Base-by-base conservation (phyloP, 1,140 invertebrate genomes). In the Psilanteris sp. region DNA sequence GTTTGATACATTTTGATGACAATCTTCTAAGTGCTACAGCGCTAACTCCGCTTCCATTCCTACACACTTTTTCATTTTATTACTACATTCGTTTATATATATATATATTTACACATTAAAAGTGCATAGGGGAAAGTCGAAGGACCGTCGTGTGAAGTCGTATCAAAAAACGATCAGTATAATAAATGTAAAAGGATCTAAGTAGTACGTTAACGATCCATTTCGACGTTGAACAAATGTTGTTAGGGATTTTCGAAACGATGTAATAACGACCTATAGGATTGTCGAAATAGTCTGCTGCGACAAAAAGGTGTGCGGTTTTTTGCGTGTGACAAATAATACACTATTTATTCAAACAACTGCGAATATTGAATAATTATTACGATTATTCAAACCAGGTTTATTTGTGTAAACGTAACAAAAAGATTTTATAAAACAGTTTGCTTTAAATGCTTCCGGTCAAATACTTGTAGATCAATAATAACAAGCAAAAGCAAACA, bases 1-100 rank as follows among this genome's bases (percentile, higher is more conserved):
- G n/a, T n/a, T n/a, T n/a, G n/a, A n/a, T n/a, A n/a, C n/a, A n/a
- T n/a, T n/a, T 37, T 32, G 18, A 26, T 55, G 43, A 27, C 70
- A 75, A 75, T 71, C 71, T 70, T 37, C 44, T 64, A 74, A 79
- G 67, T 77, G 67, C 52, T 32, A 18, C n/a, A n/a, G n/a, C n/a
- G n/a, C n/a, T n/a, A n/a, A n/a, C n/a, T n/a, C n/a, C n/a, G n/a
- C 9, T 22, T 20, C 46, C 15, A 43, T 39, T 57, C 27, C 29
- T 32, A 4, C 5, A 9, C 15, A 3, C 29, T 34, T 22, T 48
- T 32, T 34, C 18, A 15, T 14, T n/a, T 6, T 15, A 14, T 26
- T 9, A 0, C 37, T 24, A 10, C 8, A 16, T 20, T 1, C 11
- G 13, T 22, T 11, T 8, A 14, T n/a, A 32, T 1, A 15, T 20